phyloP scores from a whole-genome alignment of 2,113 vertebrate genomes.

The Fulmarus glacialis region DNA sequence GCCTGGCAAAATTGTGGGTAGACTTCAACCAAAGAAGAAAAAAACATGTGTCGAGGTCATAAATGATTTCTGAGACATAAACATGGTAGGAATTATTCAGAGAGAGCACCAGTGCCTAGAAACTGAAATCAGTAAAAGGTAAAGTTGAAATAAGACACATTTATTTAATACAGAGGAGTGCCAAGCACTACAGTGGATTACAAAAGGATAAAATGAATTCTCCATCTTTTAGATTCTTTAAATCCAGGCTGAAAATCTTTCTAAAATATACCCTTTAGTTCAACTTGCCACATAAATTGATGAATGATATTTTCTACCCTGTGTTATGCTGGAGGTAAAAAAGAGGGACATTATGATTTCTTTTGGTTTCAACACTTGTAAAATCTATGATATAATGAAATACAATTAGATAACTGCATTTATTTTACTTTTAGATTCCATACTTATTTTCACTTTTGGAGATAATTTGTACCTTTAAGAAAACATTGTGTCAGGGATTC shows the following conservation, averaged over 20 bases:
- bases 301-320: not conserved
- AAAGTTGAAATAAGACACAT: not conserved
- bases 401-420: not conserved
- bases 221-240: not conserved
- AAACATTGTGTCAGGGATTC: not conserved
- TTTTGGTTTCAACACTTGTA: not conserved
- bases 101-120: not conserved
- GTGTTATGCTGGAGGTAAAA: not conserved
- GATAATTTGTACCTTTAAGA: not conserved
- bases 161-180: not conserved
- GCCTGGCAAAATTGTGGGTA: not conserved
- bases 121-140: not conserved
- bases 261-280: not conserved
- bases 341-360: not conserved
- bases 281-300: not conserved
- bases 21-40: not conserved
- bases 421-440: not conserved
- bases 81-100: not conserved
- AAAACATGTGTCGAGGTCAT: fast-evolving
- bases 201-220: not conserved
- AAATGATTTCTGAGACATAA: not conserved
- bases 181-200: not conserved
- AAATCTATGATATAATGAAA: not conserved
- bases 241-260: not conserved
- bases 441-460: not conserved